Base-by-base conservation (phyloP, 2,797 vertebrate genomes). In the Sciaenops ocellatus region DNA sequence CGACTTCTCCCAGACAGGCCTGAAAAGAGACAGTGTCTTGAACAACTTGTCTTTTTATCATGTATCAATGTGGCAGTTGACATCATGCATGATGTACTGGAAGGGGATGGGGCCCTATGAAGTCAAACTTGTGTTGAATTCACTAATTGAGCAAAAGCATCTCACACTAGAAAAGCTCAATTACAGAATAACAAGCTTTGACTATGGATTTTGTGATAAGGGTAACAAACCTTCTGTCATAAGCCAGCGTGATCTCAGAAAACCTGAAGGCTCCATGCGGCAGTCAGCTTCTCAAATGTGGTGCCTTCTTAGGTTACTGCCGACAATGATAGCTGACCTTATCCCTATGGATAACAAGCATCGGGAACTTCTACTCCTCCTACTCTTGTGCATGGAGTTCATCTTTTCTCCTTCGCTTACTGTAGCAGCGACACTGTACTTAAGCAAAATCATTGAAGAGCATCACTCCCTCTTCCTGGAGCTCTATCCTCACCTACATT, bases 401-500 rank as follows among this genome's bases (percentile, higher is more conserved):
- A n/a, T n/a, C 48, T 51, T 51, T 51, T 51, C 48, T 61, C 22
- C 57, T 26, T 61, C 57, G 6, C n/a, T 72, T 51, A 61, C 56
- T 41, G 46, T 51, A 17, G 69, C 18, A 72, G 57, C 69, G 9
- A 52, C 57, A 51, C 15, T 61, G 48, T 51, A 72, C 57, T 42
- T 61, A 20, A 10, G 12, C 8, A 52, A 72, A 51, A 62, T 72
- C 46, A 60, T 38, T 48, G 28, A 60, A 41, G 44, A 50, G 46
- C 69, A 60, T 41, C 55, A 71, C 56, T 71, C 46, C 3, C 44
- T 60, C 42, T 60, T 60, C 69, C 20, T 71, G 28, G 69, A 71
- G 17, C 47, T 61, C n/a, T 61, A 26, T 51, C 30, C 61, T 63
- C 61, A 63, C 7, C 44, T 47, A 63, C 42, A 63, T 34, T n/a